Evolutionary conservation across 2,888 invertebrate genomes (phyloP), one percentile per base, ranked within the genome.

Genomic region (Hybos culiciformis): DNA sequence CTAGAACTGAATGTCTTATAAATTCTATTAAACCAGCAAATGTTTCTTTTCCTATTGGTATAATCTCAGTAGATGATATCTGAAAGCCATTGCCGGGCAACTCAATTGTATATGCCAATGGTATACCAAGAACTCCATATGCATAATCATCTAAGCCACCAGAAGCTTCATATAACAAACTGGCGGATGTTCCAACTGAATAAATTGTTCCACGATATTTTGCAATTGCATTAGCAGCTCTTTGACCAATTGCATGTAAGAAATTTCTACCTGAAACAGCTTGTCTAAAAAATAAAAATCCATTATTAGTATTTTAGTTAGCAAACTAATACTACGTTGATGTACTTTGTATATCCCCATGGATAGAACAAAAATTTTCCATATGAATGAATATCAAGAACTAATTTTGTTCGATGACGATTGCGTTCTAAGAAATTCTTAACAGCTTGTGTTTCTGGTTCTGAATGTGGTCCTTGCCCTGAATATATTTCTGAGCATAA

Each of bases 71-170:
- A 18, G 55, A 41, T 43, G 58, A 52, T 55, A 62, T 58, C 45
- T 63, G 61, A 54, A 64, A 64, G 41, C 67, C 62, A 12, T 75
- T 70, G 43, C 75, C 75, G 11, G 81, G 80, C 46, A 82, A 58
- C 59, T 81, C 80, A 39, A 75, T 61, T 6, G 80, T 80, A 53
- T 74, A 82, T 1, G 76, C 58, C 21, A 80, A 59, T 6, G 73
- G 71, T 34, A 78, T 69, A 26, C 64, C 72, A 50, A 64, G 51
- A 20, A 67, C 67, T n/a, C 62, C 71, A 58, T 77, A 75, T 20
- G 75, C 75, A 60, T 74, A 83, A 54, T 82, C 82, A 54, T 78
- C 77, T 49, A 78, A 68, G 29, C 75, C 75, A 29, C 82, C 82
- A 34, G 63, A 60, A 24, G 75, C 73, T 14, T 67, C 62, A 49